Percentiles rank a stretch among this genome's conserved stretches.
Conservation (phyloP, 1,140 invertebrate species). For the Pararge aegeria region DNA sequence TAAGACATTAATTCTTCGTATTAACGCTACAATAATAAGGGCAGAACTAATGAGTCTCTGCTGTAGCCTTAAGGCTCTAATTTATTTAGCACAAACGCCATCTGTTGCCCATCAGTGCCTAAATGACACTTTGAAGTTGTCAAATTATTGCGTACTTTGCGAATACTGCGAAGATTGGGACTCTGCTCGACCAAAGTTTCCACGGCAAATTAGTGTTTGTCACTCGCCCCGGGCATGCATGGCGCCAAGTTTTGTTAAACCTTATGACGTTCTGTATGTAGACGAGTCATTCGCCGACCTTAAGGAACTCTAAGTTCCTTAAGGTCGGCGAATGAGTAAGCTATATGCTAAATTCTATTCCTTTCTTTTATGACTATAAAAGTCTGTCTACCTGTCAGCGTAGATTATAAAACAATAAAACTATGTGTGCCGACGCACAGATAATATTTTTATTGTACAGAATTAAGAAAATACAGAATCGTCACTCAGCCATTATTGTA, state of each 20-base stretch:
- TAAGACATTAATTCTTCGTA: no score
- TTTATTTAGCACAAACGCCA: slow-evolving; percentile 62
- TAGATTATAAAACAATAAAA: no score
- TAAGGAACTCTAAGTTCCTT: no score
- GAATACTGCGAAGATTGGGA: slow-evolving; percentile 46
- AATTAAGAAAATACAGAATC: no score
- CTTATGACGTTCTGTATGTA: not conserved
- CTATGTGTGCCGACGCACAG: no score
- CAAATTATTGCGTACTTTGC: slow-evolving; percentile 64
- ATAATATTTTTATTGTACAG: no score
- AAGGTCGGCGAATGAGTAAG: no score
- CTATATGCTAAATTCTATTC: no score
- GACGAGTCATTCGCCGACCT: not conserved
- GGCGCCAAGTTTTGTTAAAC: slow-evolving; percentile 10
- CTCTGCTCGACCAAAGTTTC: slow-evolving; percentile 25
- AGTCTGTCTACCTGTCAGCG: no score
- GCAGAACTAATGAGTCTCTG: not conserved
- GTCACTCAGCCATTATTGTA: no score
- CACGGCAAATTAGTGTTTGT: slow-evolving; percentile 39
- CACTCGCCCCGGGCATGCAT: slow-evolving; percentile 27
- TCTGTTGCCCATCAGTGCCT: slow-evolving; percentile 58
- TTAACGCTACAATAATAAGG: not conserved
- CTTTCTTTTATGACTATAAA: no score
- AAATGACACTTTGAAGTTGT: slow-evolving; percentile 73
- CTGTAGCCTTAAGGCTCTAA: slow-evolving; percentile 30